phyloP scores from a whole-genome alignment of 2,113 vertebrate genomes.

The Brienomyrus longianalis region DNA sequence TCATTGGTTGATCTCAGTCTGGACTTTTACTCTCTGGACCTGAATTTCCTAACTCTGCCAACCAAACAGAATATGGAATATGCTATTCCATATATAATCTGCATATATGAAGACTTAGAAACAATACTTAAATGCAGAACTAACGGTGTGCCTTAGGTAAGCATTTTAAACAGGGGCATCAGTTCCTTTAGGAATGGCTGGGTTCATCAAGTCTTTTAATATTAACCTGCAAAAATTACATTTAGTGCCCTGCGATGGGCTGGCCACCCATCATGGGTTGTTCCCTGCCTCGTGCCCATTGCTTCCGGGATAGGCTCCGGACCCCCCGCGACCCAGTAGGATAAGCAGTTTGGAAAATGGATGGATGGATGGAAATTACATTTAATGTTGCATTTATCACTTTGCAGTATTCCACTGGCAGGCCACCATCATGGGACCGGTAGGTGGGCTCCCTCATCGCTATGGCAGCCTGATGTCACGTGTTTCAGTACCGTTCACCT shows the following conservation, averaged over 20 bases:
- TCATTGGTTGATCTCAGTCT: no score
- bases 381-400: slow-evolving; percentile 16
- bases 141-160: background rate
- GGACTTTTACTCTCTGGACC: background rate
- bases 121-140: background rate
- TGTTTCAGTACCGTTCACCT: background rate
- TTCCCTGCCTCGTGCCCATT: no score
- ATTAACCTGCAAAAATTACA: background rate
- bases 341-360: no score
- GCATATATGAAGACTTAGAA: background rate
- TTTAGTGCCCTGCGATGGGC: background rate
- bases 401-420: slow-evolving; percentile 91
- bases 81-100: background rate
- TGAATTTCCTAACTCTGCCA: background rate
- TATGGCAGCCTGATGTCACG: background rate
- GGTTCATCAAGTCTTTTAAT: background rate
- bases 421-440: slow-evolving; percentile 90
- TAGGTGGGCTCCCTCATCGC: slow-evolving; percentile 59
- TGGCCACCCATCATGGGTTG: no score
- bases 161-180: background rate
- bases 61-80: background rate
- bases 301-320: no score
- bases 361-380: background rate
- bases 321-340: no score
- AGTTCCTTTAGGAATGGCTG: background rate